phyloP scores from a whole-genome alignment of 2,113 vertebrate species.

The Psittacula cyanocephala region DNA sequence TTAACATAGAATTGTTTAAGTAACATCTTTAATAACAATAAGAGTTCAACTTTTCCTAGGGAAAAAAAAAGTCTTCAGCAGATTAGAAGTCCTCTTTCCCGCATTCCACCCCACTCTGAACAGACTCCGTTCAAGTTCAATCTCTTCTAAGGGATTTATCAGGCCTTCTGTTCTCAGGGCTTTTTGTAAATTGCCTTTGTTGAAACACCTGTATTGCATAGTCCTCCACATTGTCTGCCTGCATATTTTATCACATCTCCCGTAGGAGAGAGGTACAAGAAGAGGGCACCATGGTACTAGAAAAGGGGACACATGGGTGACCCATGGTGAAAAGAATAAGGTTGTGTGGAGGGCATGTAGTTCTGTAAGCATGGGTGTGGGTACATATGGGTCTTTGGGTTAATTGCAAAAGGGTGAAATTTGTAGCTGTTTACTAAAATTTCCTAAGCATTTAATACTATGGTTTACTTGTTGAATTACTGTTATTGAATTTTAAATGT shows the following conservation, averaged over 20 bases:
- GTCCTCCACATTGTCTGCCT: neutral
- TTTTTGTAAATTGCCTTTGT: neutral
- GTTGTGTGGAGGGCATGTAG: neutral
- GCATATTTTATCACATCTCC: neutral
- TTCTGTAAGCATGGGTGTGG: neutral
- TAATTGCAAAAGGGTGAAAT: neutral
- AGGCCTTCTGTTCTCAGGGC: neutral
- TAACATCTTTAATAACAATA: neutral
- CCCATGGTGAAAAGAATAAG: accelerated
- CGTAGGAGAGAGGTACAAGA: neutral
- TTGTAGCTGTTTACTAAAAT: neutral
- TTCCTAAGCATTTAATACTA: neutral
- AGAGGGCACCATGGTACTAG: too few relatives aligned
- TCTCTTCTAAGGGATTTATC: neutral
- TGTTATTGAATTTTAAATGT: neutral
- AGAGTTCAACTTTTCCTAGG: neutral
- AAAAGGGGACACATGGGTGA: neutral
- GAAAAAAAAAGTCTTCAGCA: neutral
- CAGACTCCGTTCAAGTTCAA: neutral
- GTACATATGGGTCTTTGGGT: neutral
- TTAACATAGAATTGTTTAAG: neutral
- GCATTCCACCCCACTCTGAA: accelerated
- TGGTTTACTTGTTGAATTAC: neutral
- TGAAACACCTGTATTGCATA: neutral
- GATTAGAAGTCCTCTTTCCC: neutral